These are phyloP conservation scores for Orchesellides sinensis DNA, from an alignment of 2,888 invertebrate species.

Conservation along the genomic window DNA sequence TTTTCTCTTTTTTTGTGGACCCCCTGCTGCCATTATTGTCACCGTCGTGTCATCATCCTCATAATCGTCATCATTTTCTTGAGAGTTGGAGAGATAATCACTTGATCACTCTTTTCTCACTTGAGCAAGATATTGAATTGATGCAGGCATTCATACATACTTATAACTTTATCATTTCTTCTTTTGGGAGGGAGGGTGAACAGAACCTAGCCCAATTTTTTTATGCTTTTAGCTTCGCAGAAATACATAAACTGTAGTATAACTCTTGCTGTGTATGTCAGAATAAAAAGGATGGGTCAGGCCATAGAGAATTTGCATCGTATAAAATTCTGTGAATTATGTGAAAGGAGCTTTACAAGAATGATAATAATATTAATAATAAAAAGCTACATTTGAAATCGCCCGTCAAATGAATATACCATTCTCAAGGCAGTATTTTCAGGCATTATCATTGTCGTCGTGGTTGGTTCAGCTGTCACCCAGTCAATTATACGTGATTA, in stretches of 20 bases:
- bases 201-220: conserved; percentile 33
- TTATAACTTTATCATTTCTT: background rate
- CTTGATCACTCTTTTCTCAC: conserved; percentile 40
- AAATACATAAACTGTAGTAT: background rate
- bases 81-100: conserved; percentile 51
- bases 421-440: too few relatives aligned
- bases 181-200: conserved; percentile 44
- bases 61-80: conserved; percentile 13
- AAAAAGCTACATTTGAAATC: too few relatives aligned
- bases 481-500: conserved; percentile 50
- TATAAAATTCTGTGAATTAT: too few relatives aligned
- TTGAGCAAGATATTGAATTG: too few relatives aligned
- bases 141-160: background rate
- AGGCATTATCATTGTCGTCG: background rate
- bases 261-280: too few relatives aligned
- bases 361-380: too few relatives aligned
- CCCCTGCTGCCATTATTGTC: conserved; percentile 50
- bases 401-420: too few relatives aligned
- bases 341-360: too few relatives aligned
- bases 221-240: background rate
- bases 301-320: too few relatives aligned
- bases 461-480: conserved; percentile 34
- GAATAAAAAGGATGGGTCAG: too few relatives aligned
- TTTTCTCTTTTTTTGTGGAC: conserved; percentile 12
- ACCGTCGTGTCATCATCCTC: conserved; percentile 62